phyloP scores from a whole-genome alignment of 2,113 vertebrate genomes.

The Cyanoliseus patagonus region DNA sequence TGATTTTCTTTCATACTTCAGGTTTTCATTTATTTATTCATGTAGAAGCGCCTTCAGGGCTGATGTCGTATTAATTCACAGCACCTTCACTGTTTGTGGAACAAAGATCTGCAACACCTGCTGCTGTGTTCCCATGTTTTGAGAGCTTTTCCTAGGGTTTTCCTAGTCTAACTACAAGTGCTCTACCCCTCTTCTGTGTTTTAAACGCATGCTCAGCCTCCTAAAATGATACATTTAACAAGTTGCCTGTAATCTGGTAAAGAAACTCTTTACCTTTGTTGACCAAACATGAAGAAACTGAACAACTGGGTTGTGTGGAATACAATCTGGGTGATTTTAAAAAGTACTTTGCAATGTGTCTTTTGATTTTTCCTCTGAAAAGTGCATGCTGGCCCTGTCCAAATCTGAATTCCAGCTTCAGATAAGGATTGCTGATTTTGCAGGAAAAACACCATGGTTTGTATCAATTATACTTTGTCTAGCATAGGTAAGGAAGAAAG shows the following conservation, averaged over 20 bases:
- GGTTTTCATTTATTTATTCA: not conserved
- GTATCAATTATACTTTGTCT: not conserved
- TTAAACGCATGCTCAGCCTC: not conserved
- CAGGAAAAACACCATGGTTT: not conserved
- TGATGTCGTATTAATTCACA: not conserved
- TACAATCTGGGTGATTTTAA: not conserved
- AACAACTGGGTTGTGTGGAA: not conserved
- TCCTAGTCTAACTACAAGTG: too few relatives aligned
- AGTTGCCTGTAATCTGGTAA: not conserved
- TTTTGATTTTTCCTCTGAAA: not conserved
- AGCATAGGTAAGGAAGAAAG: not conserved
- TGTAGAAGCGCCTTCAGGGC: not conserved
- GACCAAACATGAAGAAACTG: not conserved
- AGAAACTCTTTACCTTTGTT: not conserved
- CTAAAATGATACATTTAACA: not conserved
- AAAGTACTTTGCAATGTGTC: not conserved
- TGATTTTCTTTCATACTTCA: not conserved
- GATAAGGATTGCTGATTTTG: not conserved
- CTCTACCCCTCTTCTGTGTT: not conserved
- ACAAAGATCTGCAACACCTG: not conserved
- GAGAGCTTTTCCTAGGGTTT: not conserved
- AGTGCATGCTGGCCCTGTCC: accelerated
- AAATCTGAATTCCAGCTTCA: not conserved
- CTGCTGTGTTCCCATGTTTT: not conserved
- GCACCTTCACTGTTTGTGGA: not conserved